Evolutionary conservation across 2,888 invertebrate species (phyloP), one percentile per base, ranked within the genome.

Genomic region (Thereva unica): DNA sequence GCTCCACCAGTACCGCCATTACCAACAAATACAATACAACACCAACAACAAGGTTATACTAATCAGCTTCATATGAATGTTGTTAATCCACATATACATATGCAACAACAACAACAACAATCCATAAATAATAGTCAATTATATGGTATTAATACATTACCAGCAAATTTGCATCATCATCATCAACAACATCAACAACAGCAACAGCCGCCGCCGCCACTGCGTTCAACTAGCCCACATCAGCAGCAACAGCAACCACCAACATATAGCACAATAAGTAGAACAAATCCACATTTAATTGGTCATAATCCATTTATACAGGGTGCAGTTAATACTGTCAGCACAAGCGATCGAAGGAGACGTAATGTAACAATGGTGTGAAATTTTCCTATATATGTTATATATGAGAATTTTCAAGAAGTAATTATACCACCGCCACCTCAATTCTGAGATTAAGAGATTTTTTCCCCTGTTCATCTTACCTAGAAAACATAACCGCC

Each of bases 341-440:
- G 57, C 41, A 40, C 9, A 42, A 75, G 74, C 47, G 83, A 83
- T 69, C 83, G 84, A 74, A 85, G 84, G 74, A 79, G 84, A 71
- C 76, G 86, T 54, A 86, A 85, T 74, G 84, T 86, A 41, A 86
- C 86, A 49, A 86, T 85, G 85, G 86, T 86, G 69, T 85, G 81
- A 82, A 64, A 42, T 42, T 37, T 40, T 23, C 23, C 23, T 2
- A 23, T 23, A 23, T 23, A 23, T 23, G 23, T 23, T 23, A 23
- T 23, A 23, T 23, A 23, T 23, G 23, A 23, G 23, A 23, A 23
- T 23, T 23, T 23, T 23, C 23, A 23, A 23, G 23, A 23, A 23
- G 23, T 23, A 23, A 23, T 23, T 23, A 23, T 23, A 23, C 23
- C 23, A 23, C 23, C 23, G 23, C 23, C 23, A 23, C 23, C 23